Base-by-base conservation (phyloP, 2,113 vertebrate species). In the Bujurquina vittata region DNA sequence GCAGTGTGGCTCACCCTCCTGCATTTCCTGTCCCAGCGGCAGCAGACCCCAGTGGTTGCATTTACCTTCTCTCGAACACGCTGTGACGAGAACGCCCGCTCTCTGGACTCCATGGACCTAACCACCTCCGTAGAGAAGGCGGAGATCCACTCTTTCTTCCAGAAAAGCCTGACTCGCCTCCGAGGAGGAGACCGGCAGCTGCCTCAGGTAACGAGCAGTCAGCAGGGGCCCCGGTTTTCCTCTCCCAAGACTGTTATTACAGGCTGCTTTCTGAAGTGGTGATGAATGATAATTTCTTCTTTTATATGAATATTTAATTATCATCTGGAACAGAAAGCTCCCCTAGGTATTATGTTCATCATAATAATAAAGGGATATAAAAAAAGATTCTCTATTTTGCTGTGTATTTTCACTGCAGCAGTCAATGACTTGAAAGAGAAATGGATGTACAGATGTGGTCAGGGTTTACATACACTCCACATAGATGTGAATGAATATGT, bases 51-150 rank as follows among this genome's bases (percentile, higher is more conserved):
- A 0, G 97, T 98, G 63, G 97, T 98, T 5, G 96, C 97, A 1
- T 98, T 98, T 91, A 98, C 97, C 2, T 98, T 98, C 88, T 98
- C 97, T 1, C 96, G 97, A 35, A 94, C 95, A 0, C 97, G 97
- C 54, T 98, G 97, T 3, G 97, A 98, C 0, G 96, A 97, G 6
- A 97, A 98, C 46, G 97, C 97, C 4, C 95, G 96, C 0, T 95
- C 96, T 1, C 95, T 98, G 74, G 95, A 95, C 77, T 96, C 96
- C 22, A 93, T 97, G 17, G 97, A 98, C 87, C 90, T 98, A 85
- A 97, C 97, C 52, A 96, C 92, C 0, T 94, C 95, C 9, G 87
- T 95, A 1, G 97, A 98, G 88, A 97, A 97, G 88, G 97, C 96
- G 0, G 96, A 97, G 92, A 96, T 98, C 63, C 97, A 97, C 88